Conservation (phyloP, 2,888 invertebrate genomes). For the Torymus texanus region DNA sequence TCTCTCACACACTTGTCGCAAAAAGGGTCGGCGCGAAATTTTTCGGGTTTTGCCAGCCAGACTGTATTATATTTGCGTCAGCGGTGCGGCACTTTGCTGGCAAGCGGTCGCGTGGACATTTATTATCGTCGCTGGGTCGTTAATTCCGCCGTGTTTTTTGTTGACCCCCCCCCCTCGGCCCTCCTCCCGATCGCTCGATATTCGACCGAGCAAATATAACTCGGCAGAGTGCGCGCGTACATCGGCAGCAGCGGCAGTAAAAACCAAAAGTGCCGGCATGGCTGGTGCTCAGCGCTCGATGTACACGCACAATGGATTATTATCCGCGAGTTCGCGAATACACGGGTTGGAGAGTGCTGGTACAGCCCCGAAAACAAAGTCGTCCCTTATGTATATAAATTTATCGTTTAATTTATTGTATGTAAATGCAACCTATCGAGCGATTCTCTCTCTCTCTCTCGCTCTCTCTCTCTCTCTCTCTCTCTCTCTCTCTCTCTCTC, state of each 20-base stretch:
- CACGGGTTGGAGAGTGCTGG: background rate
- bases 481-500: no score
- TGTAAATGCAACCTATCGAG: slow-evolving; percentile 35
- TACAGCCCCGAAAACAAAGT: slow-evolving; percentile 48
- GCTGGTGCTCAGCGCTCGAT: no score
- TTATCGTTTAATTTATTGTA: slow-evolving; percentile 52
- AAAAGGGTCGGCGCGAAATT: slow-evolving; percentile 3
- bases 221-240: slow-evolving; percentile 1
- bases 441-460: background rate
- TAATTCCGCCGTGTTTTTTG: slow-evolving; percentile 42
- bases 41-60: slow-evolving; percentile 7
- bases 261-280: slow-evolving; percentile 47
- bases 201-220: slow-evolving; percentile 46
- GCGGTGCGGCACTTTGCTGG: background rate
- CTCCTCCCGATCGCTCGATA: slow-evolving; percentile 53
- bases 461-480: no score
- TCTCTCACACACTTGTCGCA: background rate
- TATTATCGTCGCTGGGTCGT: slow-evolving; percentile 47
- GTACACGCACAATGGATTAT: slow-evolving; percentile 50
- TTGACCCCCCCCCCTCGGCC: slow-evolving; percentile 19
- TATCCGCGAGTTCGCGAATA: slow-evolving; percentile 40
- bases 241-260: slow-evolving; percentile 38
- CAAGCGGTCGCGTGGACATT: slow-evolving; percentile 32
- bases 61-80: slow-evolving; percentile 49
- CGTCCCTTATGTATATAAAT: slow-evolving; percentile 53